These are phyloP conservation scores for Notiomystis cincta DNA, from an alignment of 2,113 vertebrate species.

Conservation along the genomic window DNA sequence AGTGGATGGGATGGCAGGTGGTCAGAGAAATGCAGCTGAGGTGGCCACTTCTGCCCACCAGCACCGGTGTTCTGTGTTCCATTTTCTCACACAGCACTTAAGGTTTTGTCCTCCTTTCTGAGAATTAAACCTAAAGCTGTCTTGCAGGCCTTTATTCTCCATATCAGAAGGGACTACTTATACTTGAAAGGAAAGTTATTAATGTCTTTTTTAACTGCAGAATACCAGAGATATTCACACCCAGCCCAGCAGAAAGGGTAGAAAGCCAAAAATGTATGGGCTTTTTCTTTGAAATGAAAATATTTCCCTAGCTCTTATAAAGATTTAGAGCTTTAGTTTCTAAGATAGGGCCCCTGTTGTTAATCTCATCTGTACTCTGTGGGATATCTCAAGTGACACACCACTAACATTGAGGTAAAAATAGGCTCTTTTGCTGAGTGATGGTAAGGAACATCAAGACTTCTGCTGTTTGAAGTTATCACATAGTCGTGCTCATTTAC, in stretches of 20 bases:
- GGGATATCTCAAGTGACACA: slow-evolving; percentile 17
- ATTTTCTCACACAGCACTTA: background rate
- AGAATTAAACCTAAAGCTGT: background rate
- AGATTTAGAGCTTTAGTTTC: slow-evolving; percentile 4
- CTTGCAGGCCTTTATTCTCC: background rate
- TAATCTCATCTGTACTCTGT: slow-evolving; percentile 38
- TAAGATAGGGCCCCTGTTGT: slow-evolving; percentile 17
- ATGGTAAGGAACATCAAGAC: background rate
- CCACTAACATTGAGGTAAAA: slow-evolving; percentile 29
- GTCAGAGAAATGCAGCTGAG: background rate
- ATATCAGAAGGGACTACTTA: background rate
- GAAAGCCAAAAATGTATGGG: background rate
- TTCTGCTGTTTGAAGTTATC: background rate
- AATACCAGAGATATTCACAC: background rate
- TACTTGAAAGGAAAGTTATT: background rate
- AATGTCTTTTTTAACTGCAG: background rate
- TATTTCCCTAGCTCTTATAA: background rate
- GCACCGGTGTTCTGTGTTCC: background rate
- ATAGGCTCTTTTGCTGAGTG: background rate
- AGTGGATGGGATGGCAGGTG: background rate
- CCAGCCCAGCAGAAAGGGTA: background rate
- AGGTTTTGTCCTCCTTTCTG: background rate
- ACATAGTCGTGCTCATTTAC: background rate
- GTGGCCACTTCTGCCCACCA: background rate
- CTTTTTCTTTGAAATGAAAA: slow-evolving; percentile 19